Evolutionary conservation across 2,113 vertebrate species (phyloP).

Genomic region (Oceanodroma tethys): DNA sequence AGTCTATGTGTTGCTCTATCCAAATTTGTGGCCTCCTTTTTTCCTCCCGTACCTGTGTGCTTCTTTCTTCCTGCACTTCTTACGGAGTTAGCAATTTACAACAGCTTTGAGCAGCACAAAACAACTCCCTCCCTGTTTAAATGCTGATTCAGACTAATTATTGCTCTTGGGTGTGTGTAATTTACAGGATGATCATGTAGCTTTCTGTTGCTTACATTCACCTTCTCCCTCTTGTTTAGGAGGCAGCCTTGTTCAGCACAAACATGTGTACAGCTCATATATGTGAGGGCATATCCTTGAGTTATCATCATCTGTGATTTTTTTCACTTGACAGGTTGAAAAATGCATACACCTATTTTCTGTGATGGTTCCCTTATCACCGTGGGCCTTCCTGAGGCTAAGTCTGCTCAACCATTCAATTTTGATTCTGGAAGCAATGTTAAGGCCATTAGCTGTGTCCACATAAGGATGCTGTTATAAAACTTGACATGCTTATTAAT

Average conservation of each 20-base stretch:
- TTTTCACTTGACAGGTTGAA: slow-evolving; percentile 44
- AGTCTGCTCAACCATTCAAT: slow-evolving; percentile 28
- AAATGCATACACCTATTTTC: slow-evolving; percentile 32
- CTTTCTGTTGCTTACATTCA: slow-evolving; percentile 5
- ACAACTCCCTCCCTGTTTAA: not conserved
- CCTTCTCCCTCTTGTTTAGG: slow-evolving; percentile 23
- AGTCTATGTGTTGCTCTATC: not conserved
- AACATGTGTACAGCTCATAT: not conserved
- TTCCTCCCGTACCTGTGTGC: fast-evolving
- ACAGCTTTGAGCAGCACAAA: not conserved
- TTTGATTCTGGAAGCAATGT: slow-evolving; percentile 45
- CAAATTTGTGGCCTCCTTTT: not conserved
- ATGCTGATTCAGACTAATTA: slow-evolving; percentile 26
- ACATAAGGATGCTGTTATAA: slow-evolving; percentile 42
- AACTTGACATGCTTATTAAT: slow-evolving; percentile 55
- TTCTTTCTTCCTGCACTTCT: not conserved
- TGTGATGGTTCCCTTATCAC: slow-evolving; percentile 29
- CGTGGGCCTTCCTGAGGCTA: slow-evolving; percentile 12
- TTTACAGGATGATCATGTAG: not conserved
- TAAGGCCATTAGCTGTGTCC: slow-evolving; percentile 45
- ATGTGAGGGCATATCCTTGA: slow-evolving; percentile 35
- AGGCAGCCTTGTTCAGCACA: slow-evolving; percentile 10
- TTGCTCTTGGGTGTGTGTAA: slow-evolving; percentile 11
- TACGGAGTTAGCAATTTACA: not conserved
- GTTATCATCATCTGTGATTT: slow-evolving; percentile 4